These are phyloP conservation scores for Drosophila oshimai DNA, from an alignment of 1,140 invertebrate species.

Conservation along the genomic window DNA sequence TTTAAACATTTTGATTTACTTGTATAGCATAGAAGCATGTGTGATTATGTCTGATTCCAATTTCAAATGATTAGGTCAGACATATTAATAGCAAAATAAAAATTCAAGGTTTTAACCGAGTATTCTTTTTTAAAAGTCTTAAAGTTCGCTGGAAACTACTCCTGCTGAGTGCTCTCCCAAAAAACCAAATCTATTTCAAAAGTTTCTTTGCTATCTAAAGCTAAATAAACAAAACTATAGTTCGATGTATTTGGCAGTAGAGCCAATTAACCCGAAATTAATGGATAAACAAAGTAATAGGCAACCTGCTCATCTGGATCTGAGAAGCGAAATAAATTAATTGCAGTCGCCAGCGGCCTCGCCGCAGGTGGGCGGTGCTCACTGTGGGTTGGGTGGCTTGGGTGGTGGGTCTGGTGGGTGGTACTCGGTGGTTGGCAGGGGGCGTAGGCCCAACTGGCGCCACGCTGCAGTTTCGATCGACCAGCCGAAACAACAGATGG, in stretches of 20 bases:
- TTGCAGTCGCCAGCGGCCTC: conserved; percentile 58
- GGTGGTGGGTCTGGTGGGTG: background rate
- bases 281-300: conserved; percentile 60
- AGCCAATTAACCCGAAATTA: conserved; percentile 68
- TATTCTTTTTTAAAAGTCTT: background rate
- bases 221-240: conserved; percentile 34
- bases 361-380: conserved; percentile 52
- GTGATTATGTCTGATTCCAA: too few species aligned
- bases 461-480: conserved; percentile 36
- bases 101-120: background rate
- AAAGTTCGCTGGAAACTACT: background rate
- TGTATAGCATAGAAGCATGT: too few species aligned
- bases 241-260: conserved; percentile 27
- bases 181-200: background rate
- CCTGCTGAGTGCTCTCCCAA: background rate
- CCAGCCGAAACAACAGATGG: conserved; percentile 60
- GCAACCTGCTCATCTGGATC: conserved; percentile 11
- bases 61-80: background rate
- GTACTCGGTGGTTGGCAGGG: background rate
- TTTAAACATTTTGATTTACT: too few species aligned
- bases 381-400: conserved; percentile 24
- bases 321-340: conserved; percentile 62
- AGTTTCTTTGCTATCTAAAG: background rate
- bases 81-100: background rate
- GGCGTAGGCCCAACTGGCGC: conserved; percentile 45